Percentiles rank a stretch among this genome's conserved stretches.
Conservation (phyloP, 2,113 vertebrate genomes). For the Ivindomyrus marchei region DNA sequence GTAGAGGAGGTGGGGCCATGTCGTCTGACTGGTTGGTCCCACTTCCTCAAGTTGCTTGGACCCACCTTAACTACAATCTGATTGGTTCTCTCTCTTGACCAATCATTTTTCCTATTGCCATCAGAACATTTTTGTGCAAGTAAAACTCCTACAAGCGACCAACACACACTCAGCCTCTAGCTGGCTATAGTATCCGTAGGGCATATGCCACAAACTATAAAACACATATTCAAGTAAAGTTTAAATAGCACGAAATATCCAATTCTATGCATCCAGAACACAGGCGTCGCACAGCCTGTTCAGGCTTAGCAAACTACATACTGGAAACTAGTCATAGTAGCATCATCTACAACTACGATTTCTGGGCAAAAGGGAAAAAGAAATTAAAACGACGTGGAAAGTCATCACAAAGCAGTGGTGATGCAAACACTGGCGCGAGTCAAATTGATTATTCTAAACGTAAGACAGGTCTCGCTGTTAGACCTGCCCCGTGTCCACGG, state of each 20-base stretch:
- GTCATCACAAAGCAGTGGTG: slow-evolving; percentile 38
- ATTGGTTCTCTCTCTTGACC: background rate
- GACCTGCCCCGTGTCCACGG: slow-evolving; percentile 61
- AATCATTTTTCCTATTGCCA: background rate
- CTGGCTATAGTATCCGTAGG: slow-evolving; percentile 85
- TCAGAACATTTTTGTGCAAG: background rate
- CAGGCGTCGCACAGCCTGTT: slow-evolving; percentile 89
- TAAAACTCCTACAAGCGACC: background rate
- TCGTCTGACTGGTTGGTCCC: background rate
- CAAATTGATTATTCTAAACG: slow-evolving; percentile 50
- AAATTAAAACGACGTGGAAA: slow-evolving; percentile 27
- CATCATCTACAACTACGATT: slow-evolving; percentile 66
- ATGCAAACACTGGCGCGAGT: slow-evolving; percentile 58
- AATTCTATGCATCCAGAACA: slow-evolving; percentile 90
- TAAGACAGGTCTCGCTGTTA: slow-evolving; percentile 50
- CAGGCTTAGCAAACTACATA: slow-evolving; percentile 85
- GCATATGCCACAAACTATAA: slow-evolving; percentile 92
- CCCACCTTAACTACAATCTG: background rate
- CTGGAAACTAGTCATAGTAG: slow-evolving; percentile 81
- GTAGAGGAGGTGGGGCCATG: no score
- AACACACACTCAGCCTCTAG: slow-evolving; percentile 46
- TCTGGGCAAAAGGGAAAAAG: background rate
- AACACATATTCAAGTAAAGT: slow-evolving; percentile 87
- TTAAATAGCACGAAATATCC: slow-evolving; percentile 80
- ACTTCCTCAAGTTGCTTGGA: background rate